Percentiles rank a stretch among this genome's conserved stretches.
Conservation (phyloP, 1,140 invertebrate species). For the Chlorops oryzae region DNA sequence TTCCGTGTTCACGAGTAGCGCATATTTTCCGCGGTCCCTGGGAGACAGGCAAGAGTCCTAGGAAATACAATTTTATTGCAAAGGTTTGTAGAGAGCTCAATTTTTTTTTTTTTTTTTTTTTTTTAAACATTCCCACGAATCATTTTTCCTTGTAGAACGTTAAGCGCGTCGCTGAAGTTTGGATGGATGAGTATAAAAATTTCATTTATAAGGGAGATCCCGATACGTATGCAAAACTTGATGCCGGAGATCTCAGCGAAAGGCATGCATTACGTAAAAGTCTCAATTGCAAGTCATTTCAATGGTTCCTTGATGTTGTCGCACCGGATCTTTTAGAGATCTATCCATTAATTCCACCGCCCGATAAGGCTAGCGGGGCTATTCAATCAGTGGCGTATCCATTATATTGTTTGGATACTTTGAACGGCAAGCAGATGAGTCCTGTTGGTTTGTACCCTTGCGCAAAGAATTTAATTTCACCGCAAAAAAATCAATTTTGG, state of each 20-base stretch:
- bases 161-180: slow-evolving; percentile 85
- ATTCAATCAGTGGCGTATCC: slow-evolving; percentile 60
- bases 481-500: slow-evolving; percentile 55
- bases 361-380: slow-evolving; percentile 72
- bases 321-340: slow-evolving; percentile 82
- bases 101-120: no score
- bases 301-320: slow-evolving; percentile 90
- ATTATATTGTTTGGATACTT: slow-evolving; percentile 71
- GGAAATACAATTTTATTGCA: no score
- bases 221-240: slow-evolving; percentile 67
- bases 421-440: slow-evolving; percentile 56
- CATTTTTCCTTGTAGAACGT: slow-evolving; percentile 63
- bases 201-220: slow-evolving; percentile 74
- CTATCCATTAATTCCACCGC: slow-evolving; percentile 86
- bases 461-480: slow-evolving; percentile 50
- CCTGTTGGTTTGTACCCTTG: slow-evolving; percentile 58
- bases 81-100: no score
- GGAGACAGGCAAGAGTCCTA: no score
- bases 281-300: slow-evolving; percentile 83
- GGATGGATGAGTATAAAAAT: slow-evolving; percentile 95
- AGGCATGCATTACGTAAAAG: slow-evolving; percentile 63
- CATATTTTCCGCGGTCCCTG: slow-evolving; percentile 64
- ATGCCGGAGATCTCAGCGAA: slow-evolving; percentile 65
- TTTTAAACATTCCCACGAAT: no score
- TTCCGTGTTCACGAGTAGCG: slow-evolving; percentile 89